These are phyloP conservation scores for Pherbina coryleti DNA, from an alignment of 2,888 invertebrate genomes.

Conservation along the genomic window DNA sequence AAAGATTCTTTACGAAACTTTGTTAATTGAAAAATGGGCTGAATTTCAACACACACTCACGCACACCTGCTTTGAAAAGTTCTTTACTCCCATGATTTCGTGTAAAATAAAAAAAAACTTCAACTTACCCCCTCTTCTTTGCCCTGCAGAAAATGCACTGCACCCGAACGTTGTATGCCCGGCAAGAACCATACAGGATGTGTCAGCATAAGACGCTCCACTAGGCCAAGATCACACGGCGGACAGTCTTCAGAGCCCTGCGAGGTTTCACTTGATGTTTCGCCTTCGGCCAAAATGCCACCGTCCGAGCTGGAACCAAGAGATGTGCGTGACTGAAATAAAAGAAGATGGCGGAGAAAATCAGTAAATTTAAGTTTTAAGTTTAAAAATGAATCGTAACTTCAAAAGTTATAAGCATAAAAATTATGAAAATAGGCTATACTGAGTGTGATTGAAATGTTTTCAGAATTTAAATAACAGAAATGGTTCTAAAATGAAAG, in stretches of 20 bases:
- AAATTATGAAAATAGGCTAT: no score
- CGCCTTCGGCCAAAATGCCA: conserved; percentile 72
- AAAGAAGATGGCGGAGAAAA: conserved; percentile 29
- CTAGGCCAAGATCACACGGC: conserved; percentile 85
- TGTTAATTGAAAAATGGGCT: background rate
- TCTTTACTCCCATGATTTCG: background rate
- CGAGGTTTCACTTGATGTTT: conserved; percentile 76
- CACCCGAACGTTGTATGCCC: conserved; percentile 92
- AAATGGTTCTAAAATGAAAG: no score
- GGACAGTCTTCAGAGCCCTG: conserved; percentile 73
- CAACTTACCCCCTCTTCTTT: conserved; percentile 89
- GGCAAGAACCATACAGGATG: conserved; percentile 97
- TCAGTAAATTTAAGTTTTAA: no score
- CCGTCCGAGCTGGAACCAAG: conserved; percentile 71
- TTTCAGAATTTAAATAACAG: no score
- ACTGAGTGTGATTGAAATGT: no score
- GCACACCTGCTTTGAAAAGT: background rate
- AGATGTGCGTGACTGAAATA: conserved; percentile 68
- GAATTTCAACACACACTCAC: background rate
- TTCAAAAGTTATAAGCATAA: no score
- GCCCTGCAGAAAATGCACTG: conserved; percentile 92
- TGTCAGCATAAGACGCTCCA: conserved; percentile 89
- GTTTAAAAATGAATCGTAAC: no score
- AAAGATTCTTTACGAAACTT: background rate
- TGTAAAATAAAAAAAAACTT: background rate